Evolutionary conservation across 1,140 invertebrate genomes (phyloP).

Genomic region (Trichonephila clavipes): DNA sequence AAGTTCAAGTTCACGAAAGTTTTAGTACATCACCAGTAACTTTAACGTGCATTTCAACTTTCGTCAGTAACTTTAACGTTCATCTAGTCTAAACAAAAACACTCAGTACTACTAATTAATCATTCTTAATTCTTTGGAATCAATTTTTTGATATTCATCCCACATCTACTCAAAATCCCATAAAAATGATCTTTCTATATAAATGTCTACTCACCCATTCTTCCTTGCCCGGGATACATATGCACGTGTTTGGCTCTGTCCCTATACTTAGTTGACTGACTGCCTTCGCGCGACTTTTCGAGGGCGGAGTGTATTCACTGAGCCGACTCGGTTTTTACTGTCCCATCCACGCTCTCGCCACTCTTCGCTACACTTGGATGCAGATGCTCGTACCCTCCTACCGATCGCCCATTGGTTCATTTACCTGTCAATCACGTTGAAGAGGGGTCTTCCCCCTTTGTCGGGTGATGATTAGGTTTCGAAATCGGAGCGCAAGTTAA

Average conservation of each 20-base stretch:
- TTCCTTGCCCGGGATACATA: not conserved
- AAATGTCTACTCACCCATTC: slow-evolving; percentile 34
- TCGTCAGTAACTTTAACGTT: too few relatives aligned
- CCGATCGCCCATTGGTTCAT: slow-evolving; percentile 8
- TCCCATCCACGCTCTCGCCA: not conserved
- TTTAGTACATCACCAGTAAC: too few relatives aligned
- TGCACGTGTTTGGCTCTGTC: slow-evolving; percentile 43
- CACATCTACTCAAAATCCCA: not conserved
- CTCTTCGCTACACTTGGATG: slow-evolving; percentile 46
- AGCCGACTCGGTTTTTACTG: slow-evolving; percentile 54
- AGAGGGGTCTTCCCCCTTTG: slow-evolving; percentile 34
- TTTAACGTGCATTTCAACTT: too few relatives aligned
- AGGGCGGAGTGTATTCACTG: slow-evolving; percentile 59
- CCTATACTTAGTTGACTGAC: slow-evolving; percentile 34
- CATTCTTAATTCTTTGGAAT: not conserved
- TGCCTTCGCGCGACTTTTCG: not conserved
- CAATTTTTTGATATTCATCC: not conserved
- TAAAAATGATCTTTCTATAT: not conserved
- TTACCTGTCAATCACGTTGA: not conserved
- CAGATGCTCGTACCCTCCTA: slow-evolving; percentile 13
- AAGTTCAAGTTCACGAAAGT: too few relatives aligned
- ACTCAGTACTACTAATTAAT: too few relatives aligned
- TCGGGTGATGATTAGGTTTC: slow-evolving; percentile 23
- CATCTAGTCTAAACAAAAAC: too few relatives aligned
- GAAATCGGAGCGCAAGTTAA: slow-evolving; percentile 10